Conservation (phyloP, 2,797 vertebrate genomes). For the Salmo trutta region DNA sequence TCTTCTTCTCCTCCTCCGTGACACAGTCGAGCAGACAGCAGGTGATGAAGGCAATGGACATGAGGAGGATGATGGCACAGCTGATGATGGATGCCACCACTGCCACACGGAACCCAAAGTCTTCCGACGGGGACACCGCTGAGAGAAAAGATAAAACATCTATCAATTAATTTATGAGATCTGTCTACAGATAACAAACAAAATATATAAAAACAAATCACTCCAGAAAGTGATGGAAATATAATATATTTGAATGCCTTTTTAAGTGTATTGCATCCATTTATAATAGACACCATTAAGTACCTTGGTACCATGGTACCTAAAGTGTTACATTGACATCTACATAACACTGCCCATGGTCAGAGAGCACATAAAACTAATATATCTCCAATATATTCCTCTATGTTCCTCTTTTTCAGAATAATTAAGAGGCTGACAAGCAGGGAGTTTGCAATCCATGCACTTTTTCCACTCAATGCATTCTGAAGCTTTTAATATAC, state of each 20-base stretch:
- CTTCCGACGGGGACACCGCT: constrained; percentile 79
- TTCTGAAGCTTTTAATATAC: constrained; percentile 16
- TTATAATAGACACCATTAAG: no score
- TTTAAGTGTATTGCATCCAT: no score
- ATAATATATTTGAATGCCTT: no score
- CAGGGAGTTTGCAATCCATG: constrained; percentile 36
- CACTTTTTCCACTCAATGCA: constrained; percentile 26
- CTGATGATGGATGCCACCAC: constrained; percentile 88
- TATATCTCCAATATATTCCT: constrained; percentile 29
- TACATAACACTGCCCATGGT: no score
- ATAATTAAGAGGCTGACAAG: constrained; percentile 29
- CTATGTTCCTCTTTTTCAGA: constrained; percentile 36
- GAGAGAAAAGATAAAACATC: not conserved
- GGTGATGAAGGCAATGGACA: constrained; percentile 91
- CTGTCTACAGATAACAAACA: no score
- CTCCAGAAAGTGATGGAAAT: no score
- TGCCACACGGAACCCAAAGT: constrained; percentile 87
- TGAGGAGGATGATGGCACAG: constrained; percentile 85
- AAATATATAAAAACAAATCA: no score
- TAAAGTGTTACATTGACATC: no score
- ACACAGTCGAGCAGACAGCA: constrained; percentile 87
- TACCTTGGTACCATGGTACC: no score
- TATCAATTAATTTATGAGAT: no score
- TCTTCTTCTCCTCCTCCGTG: constrained; percentile 77
- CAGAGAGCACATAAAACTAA: no score